Percentiles rank a stretch among this genome's conserved stretches.
These are phyloP conservation scores for Limnephilus lunatus DNA, from an alignment of 2,888 invertebrate genomes.

Conservation along the genomic window DNA sequence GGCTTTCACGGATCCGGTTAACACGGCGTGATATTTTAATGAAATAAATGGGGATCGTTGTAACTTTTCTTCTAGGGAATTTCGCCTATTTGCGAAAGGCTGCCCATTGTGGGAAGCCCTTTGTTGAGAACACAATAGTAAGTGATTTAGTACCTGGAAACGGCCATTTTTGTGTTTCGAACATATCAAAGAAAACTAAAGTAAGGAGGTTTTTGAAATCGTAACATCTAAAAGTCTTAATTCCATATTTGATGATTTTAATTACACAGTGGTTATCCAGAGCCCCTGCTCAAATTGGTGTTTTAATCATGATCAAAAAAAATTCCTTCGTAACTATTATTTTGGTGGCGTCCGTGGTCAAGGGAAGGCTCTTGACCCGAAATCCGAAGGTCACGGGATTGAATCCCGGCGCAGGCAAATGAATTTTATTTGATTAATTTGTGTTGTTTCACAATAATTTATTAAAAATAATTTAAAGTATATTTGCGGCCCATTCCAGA, in stretches of 20 bases:
- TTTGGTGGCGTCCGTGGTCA: too few species aligned
- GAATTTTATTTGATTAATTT: too few species aligned
- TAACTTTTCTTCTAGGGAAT: background rate
- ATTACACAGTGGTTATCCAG: too few species aligned
- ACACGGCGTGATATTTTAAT: conserved; percentile 9
- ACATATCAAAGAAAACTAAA: background rate
- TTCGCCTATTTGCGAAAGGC: conserved; percentile 17
- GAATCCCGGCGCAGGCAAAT: too few species aligned
- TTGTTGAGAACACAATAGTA: background rate
- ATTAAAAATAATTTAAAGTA: too few species aligned
- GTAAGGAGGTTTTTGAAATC: background rate
- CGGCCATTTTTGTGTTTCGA: background rate
- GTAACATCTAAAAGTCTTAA: background rate
- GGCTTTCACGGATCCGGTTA: background rate
- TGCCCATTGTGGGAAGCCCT: background rate
- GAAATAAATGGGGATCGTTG: conserved; percentile 15
- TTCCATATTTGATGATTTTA: background rate
- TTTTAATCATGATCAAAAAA: too few species aligned
- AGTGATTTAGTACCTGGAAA: background rate
- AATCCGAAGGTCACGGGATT: too few species aligned
- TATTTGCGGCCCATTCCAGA: too few species aligned
- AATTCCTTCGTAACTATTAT: too few species aligned
- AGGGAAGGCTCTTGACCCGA: too few species aligned
- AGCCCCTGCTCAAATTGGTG: too few species aligned
- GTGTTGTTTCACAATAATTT: too few species aligned